Percentiles rank a stretch among this genome's conserved stretches.
phyloP scores from a whole-genome alignment of 2,113 vertebrate genomes.

The Prochilodus magdalenae region DNA sequence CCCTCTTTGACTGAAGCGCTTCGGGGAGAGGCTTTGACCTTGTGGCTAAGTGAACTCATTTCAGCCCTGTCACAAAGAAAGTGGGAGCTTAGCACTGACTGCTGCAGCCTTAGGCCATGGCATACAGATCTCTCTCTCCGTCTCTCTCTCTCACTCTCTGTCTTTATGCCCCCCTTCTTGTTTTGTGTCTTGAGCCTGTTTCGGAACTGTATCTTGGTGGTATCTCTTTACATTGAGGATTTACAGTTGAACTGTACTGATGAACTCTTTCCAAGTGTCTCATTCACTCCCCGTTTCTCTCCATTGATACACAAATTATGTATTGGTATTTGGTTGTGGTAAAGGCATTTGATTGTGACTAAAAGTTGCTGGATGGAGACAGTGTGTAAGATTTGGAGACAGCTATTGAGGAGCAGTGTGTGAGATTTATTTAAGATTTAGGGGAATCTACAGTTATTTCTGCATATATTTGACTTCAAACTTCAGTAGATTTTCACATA shows the following conservation, averaged over 20 bases:
- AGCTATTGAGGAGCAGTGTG: too few species aligned
- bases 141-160: slow-evolving; percentile 10
- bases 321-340: too few species aligned
- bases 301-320: too few species aligned
- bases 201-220: too few species aligned
- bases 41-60: slow-evolving; percentile 51
- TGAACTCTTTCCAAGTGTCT: neutral
- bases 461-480: too few species aligned
- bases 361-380: too few species aligned
- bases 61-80: slow-evolving; percentile 50
- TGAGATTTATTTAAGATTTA: too few species aligned
- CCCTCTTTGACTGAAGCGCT: slow-evolving; percentile 27
- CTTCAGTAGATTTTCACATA: too few species aligned
- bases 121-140: slow-evolving; percentile 29
- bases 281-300: neutral
- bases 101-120: slow-evolving; percentile 40
- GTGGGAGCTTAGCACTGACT: slow-evolving; percentile 45
- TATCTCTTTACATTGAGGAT: neutral
- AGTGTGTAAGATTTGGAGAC: too few species aligned
- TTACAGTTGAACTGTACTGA: too few species aligned
- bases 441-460: too few species aligned
- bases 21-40: slow-evolving; percentile 49
- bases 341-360: too few species aligned
- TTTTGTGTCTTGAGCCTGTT: neutral
- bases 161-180: neutral